phyloP scores from a whole-genome alignment of 2,888 invertebrate genomes.

The Callosobruchus maculatus region DNA sequence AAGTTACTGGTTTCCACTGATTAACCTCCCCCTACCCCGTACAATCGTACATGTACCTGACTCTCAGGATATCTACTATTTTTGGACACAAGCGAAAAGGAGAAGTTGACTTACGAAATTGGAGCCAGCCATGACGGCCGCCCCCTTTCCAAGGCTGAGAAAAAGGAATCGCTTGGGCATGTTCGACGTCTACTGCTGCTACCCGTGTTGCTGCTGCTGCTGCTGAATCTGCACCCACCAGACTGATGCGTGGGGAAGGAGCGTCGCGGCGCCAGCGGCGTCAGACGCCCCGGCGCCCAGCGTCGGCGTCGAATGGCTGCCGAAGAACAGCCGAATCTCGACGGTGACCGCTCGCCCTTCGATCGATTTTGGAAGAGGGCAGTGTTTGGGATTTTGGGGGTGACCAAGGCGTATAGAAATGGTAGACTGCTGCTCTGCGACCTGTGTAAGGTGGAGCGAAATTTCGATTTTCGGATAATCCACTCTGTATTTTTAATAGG shows the following conservation, averaged over 20 bases:
- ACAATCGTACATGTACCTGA: no score
- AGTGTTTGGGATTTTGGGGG: not conserved
- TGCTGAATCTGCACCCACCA: not conserved
- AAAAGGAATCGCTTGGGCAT: constrained; percentile 24
- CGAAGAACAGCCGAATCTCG: not conserved
- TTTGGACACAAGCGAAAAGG: not conserved
- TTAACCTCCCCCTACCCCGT: no score
- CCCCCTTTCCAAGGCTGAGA: constrained; percentile 30
- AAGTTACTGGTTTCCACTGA: no score
- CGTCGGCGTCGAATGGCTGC: not conserved
- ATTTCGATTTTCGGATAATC: no score
- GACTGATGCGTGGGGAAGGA: not conserved
- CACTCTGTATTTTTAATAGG: no score
- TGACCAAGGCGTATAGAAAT: not conserved
- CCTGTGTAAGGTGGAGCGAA: no score
- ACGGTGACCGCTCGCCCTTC: not conserved
- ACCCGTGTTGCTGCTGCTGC: not conserved
- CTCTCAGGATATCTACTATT: not conserved
- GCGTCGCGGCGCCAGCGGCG: constrained; percentile 12
- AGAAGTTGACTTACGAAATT: constrained; percentile 27
- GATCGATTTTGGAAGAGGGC: not conserved
- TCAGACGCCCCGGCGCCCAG: constrained; percentile 29
- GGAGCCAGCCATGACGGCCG: constrained; percentile 30
- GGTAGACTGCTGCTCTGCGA: no score
- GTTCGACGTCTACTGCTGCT: not conserved